Base-by-base conservation (phyloP, 2,797 vertebrate species). In the Cynopterus sphinx region DNA sequence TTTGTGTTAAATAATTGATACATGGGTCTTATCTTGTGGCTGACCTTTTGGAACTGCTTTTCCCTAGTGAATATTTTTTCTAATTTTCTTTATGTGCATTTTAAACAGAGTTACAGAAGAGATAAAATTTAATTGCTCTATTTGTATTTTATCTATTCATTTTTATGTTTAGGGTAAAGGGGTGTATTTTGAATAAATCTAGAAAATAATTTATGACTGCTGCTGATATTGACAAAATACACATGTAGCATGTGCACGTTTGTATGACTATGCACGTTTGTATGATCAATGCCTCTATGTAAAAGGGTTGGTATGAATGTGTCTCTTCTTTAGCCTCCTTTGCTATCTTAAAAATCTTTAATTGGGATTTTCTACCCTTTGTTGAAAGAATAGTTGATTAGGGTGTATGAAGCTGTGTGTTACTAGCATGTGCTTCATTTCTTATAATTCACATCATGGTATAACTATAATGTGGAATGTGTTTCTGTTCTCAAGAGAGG, bases 1-100 rank as follows among this genome's bases (percentile, higher is more conserved):
- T 41, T 93, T 95, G 87, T 87, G 43, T 93, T 83, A 90, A 89
- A 86, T 83, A 83, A 51, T 79, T 92, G 75, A 75, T 71, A 19
- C 55, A 71, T 75, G 71, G 94, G 61, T 95, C 87, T 92, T 87
- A 71, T 36, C 39, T 96, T 93, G 53, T 16, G 12, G 33, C 12
- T 95, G 91, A 92, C 57, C 63, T 97, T 94, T 97, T 78, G 77
- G 57, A 74, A 85, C 94, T 95, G 53, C 61, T 87, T 96, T 94
- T 85, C 71, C 39, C 65, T 71, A 61, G 87, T 84, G 78, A 92
- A 92, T 31, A 75, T 90, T 87, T 92, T 67, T 78, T 41, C 74
- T 71, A 53, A 68, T 91, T 94, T 81, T 94, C 36, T 93, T 92
- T 71, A 90, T 57, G 36, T 95, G 65, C 31, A 73, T 87, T 96